Percentiles rank a stretch among this genome's conserved stretches.
phyloP scores from a whole-genome alignment of 2,888 invertebrate genomes.

The Prosapia bicincta region DNA sequence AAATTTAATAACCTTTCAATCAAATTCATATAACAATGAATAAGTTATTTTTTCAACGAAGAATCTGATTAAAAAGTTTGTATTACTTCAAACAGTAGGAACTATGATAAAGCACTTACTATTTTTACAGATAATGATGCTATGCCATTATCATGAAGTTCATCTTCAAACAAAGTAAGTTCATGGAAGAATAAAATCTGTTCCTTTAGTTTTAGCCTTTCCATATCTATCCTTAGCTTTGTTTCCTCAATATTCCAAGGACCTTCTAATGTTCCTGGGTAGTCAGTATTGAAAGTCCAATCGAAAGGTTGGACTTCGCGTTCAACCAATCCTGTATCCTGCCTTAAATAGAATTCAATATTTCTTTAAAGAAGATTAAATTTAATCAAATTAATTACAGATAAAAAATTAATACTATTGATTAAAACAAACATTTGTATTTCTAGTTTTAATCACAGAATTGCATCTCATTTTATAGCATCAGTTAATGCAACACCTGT shows the following conservation, averaged over 20 bases:
- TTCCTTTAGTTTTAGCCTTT: conserved; percentile 83
- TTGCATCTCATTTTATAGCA: too few species aligned
- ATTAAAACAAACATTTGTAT: conserved; percentile 8
- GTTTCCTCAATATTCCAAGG: conserved; percentile 59
- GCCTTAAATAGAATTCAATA: conserved; percentile 57
- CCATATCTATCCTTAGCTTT: conserved; percentile 77
- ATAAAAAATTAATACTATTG: conserved; percentile 4
- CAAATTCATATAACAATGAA: too few species aligned
- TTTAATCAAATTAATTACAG: not conserved
- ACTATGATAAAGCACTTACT: too few species aligned
- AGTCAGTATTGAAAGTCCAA: conserved; percentile 96
- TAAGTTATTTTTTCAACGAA: too few species aligned
- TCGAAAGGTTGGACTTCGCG: conserved; percentile 88
- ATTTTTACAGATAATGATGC: conserved; percentile 90
- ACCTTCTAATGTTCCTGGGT: conserved; percentile 73
- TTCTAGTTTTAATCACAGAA: too few species aligned
- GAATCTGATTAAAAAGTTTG: too few species aligned
- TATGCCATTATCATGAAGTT: conserved; percentile 95
- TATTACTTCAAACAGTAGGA: too few species aligned
- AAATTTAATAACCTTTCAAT: too few species aligned
- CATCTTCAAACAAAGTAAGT: conserved; percentile 94
- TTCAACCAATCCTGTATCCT: conserved; percentile 56
- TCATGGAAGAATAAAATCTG: conserved; percentile 94
- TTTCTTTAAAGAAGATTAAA: too few species aligned
- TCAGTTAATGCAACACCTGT: too few species aligned